phyloP scores from a whole-genome alignment of 2,797 vertebrate genomes.

The Morelia viridis region DNA sequence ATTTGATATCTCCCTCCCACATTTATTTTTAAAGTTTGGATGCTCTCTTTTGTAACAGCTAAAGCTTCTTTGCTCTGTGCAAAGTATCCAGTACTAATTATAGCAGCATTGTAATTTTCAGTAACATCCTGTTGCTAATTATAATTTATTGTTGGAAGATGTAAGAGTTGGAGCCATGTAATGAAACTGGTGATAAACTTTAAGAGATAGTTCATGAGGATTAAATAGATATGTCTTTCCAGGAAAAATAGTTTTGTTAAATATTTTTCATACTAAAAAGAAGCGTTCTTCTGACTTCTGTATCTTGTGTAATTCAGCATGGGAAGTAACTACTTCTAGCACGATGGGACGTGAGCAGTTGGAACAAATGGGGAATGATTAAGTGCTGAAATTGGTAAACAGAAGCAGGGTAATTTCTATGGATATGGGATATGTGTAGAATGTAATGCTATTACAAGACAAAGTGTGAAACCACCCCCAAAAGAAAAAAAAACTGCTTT shows the following conservation, averaged over 20 bases:
- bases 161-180: neutral
- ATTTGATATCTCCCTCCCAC: neutral
- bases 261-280: neutral
- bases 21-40: neutral
- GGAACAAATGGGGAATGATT: neutral
- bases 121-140: neutral
- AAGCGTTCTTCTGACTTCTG: neutral
- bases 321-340: neutral
- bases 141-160: neutral
- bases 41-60: neutral
- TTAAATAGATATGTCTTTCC: neutral
- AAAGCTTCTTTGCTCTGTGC: neutral
- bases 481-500: neutral
- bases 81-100: neutral
- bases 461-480: neutral
- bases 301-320: neutral
- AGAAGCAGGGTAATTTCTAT: neutral
- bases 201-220: neutral
- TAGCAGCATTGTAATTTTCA: neutral
- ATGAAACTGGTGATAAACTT: neutral
- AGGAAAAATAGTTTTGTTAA: conserved; percentile 6
- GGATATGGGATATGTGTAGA: neutral
- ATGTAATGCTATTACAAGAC: neutral
- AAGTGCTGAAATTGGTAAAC: neutral
- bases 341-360: neutral